Evolutionary conservation across 2,797 vertebrate species (phyloP), one percentile per base, ranked within the genome.

Genomic region (Pristis pectinata): DNA sequence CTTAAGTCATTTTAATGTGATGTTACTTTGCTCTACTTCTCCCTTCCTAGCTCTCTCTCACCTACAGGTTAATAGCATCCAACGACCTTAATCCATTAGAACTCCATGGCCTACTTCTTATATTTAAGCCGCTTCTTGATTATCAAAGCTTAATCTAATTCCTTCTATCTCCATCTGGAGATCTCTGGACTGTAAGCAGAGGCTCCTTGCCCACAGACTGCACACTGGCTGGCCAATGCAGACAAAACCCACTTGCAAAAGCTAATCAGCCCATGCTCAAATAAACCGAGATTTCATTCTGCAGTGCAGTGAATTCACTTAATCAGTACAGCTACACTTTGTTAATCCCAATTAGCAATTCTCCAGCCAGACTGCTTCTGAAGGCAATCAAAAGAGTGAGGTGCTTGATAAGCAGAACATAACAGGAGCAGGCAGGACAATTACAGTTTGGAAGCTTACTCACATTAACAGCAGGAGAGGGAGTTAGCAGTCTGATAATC

Each of bases 121-220:
- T 49, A 94, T 94, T 94, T 94, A 94, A 94, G 67, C 92, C 30
- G 92, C 92, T 94, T 94, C 92, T 76, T 94, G 70, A 94, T 94
- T 74, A 94, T 94, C 70, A 94, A 94, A 94, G 67, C 92, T 94
- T 94, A 94, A 76, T 94, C 70, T 94, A 94, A 94, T 94, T 94
- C 92, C 92, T 94, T 94, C 92, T 76, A 94, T 94, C 92, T 76
- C 92, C 70, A 76, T 94, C 92, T 94, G 92, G 92, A 94, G 74
- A 94, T 72, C 70, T 76, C 41, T 30, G 3, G 17, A 64, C 53
- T 76, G 64, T 53, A 49, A 94, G 92, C 92, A 53, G 67, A 34
- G 30, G 92, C 92, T 76, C 22, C 44, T 44, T 53, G 92, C 11
- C 72, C 41, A 49, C 24, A 49, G 91, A 72, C 87, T 74, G 30